Evolutionary conservation across 1,140 invertebrate genomes (phyloP).

Genomic region (Bombus waltoni): DNA sequence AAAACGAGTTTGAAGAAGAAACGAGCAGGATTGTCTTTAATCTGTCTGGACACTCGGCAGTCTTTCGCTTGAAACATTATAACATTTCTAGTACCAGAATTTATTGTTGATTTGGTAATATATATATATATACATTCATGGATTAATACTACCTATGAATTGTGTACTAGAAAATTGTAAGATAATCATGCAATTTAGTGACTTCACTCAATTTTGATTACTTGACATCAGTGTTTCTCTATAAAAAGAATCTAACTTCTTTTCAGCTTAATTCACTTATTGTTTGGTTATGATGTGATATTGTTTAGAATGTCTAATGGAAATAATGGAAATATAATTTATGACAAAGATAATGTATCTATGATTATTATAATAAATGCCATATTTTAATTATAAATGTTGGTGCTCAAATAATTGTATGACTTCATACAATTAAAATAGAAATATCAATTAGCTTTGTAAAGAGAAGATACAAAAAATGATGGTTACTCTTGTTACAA

Average conservation of each 20-base stretch:
- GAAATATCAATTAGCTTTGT: neutral
- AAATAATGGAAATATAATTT: too few species aligned
- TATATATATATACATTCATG: neutral
- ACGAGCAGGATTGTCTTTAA: neutral
- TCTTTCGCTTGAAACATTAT: neutral
- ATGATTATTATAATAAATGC: neutral
- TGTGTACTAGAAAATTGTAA: too few species aligned
- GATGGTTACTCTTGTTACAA: neutral
- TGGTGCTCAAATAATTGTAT: neutral
- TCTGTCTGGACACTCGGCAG: neutral
- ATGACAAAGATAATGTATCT: neutral
- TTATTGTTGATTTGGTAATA: neutral
- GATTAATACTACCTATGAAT: neutral
- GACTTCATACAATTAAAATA: neutral
- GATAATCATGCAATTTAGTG: too few species aligned
- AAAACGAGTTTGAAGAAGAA: slow-evolving; percentile 23
- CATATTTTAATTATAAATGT: neutral
- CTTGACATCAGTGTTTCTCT: too few species aligned
- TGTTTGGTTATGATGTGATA: too few species aligned
- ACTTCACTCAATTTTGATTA: too few species aligned
- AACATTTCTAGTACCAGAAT: neutral
- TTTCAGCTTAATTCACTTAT: too few species aligned
- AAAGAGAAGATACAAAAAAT: neutral
- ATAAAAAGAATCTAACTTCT: too few species aligned
- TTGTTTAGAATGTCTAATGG: neutral